Base-by-base conservation (phyloP, 92 coral and sea anemone genomes). In the Desmophyllum pertusum region DNA sequence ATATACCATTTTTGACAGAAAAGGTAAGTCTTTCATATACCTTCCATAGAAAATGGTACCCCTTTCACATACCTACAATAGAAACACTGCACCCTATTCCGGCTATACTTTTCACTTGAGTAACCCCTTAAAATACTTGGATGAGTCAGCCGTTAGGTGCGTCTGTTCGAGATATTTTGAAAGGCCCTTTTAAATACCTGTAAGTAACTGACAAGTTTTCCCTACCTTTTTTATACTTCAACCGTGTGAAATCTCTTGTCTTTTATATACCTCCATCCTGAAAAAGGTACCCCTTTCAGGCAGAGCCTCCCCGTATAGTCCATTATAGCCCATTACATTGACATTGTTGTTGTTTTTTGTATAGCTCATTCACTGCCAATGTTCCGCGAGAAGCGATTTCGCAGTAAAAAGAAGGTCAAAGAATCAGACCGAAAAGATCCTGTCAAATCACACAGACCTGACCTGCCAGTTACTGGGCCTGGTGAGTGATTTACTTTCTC, bases 301-400 rank as follows among this genome's bases (percentile, higher is more conserved):
- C 19, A 21, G 9, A 14, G 19, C 53, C 53, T 48, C 53, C 3
- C 53, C 9, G 53, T 48, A 14, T 5, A 14, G 18, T 48, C 53
- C 21, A 14, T 14, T 48, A 2, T 0, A 48, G 53, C 18, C 2
- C 18, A 50, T 27, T 63, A 19, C 18, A 41, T 25, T 33, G 14
- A 14, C 35, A 36, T 0, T 31, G 14, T 68, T 45, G 5, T 5
- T 35, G 9, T 23, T 51, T 31, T 38, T 17, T 10, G 50, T 86
- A 10, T 66, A 96, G 99, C 99, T 4, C 99, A 96, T 79, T 89
- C 99, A n/a, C 89, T 96, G 74, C 99, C 99, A 33, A 94, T 96
- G 84, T 96, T 88, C 92, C 95, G 99, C 48, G 91, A 96, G 87
- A 90, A 90, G 51, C 91, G 91, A 86, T 89, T 91, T 50, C 91